Base-by-base conservation (phyloP, 2,113 vertebrate species). In the Clarias macrocephalus region DNA sequence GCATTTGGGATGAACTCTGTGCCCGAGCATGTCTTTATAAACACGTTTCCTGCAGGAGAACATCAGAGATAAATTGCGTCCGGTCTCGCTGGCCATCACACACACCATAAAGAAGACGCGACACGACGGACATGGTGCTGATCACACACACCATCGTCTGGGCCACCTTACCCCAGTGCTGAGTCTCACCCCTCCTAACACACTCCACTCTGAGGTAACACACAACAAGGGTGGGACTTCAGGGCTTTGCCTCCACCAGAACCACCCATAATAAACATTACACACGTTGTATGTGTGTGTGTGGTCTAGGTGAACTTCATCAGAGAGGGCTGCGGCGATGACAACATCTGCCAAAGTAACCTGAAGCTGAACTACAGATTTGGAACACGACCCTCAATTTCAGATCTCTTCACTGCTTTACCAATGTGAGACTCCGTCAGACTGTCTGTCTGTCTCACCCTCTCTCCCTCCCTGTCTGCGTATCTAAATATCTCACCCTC, bases 271-370 rank as follows among this genome's bases (percentile, higher is more conserved):
- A 37, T 59, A 9, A 30, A 23, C 79, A 80, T 13, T 4, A 83
- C 30, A 48, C 21, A 72, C 19, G 0, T 77, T 68, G 48, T 37
- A 42, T 79, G 62, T 90, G 5, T 89, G 0, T 90, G 82, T 84
- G 0, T 25, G 72, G 30, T 80, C 19, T 90, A 98, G 98, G 96
- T 98, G 80, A 96, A 98, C 91, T 99, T 99, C 88, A 93, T 98
- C 83, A 95, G 96, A 88, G 96, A 99, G 91, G 98, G 98, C 86
- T 99, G 98, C 33, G 98, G 97, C 23, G 92, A 90, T 0, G 98
- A 99, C 94, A 97, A 96, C 91, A 96, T 98, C 89, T 99, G 98
- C 90, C 97, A 98, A 93, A 99, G 98, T 93, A 98, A 99, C 91
- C 93, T 99, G 88, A 95, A 96, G 94, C 94, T 99, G 80, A 87